Evolutionary conservation across 2,888 invertebrate genomes (phyloP).

Genomic region (Toxonevra muliebris): DNA sequence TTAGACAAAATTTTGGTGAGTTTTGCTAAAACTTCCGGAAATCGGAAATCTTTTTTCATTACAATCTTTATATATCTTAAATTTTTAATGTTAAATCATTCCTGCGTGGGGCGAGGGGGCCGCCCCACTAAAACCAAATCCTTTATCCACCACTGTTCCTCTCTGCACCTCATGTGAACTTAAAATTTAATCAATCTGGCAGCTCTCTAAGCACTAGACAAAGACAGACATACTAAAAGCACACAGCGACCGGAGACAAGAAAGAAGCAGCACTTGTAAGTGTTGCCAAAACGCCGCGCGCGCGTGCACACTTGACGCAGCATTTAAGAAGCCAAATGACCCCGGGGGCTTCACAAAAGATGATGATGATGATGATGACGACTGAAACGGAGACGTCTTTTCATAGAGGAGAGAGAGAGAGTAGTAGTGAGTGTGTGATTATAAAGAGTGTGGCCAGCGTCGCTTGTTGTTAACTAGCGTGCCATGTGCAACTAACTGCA

Average conservation of each 20-base stretch:
- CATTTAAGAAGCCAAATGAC: conserved; percentile 60
- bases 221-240: neutral
- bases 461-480: conserved; percentile 49
- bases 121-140: too few relatives aligned
- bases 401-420: neutral
- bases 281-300: conserved; percentile 22
- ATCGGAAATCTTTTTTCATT: too few relatives aligned
- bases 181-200: too few relatives aligned
- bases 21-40: too few relatives aligned
- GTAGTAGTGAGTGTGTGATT: neutral
- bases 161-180: too few relatives aligned
- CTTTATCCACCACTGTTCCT: too few relatives aligned
- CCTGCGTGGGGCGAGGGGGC: too few relatives aligned
- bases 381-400: conserved; percentile 12
- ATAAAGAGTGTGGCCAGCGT: neutral
- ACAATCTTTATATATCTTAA: too few relatives aligned
- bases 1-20: too few relatives aligned
- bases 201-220: too few relatives aligned
- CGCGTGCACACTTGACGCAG: conserved; percentile 39
- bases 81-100: too few relatives aligned
- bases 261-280: conserved; percentile 32
- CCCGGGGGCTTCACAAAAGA: conserved; percentile 42
- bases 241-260: neutral
- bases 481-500: conserved; percentile 47
- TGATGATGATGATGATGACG: conserved; percentile 21